These are phyloP conservation scores for Trichechus manatus DNA, from an alignment of 2,113 vertebrate genomes.

Conservation along the genomic window DNA sequence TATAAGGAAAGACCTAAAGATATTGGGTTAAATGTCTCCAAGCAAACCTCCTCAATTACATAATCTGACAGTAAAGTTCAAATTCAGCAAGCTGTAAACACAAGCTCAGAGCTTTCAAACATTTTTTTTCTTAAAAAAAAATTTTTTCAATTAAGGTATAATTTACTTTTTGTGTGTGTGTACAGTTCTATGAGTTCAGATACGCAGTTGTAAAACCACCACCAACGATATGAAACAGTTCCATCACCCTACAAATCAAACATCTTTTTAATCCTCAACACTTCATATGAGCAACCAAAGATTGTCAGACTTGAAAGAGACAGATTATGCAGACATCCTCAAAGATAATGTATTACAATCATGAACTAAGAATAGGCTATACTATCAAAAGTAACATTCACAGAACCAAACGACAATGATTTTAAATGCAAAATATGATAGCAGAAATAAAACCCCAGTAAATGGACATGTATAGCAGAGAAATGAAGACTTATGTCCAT, in stretches of 20 bases:
- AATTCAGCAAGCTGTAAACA: background rate
- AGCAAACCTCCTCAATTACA: background rate
- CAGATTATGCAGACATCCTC: background rate
- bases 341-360: background rate
- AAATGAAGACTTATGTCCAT: background rate
- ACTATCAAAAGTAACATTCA: background rate
- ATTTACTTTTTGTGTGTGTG: background rate
- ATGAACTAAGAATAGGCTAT: background rate
- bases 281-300: background rate
- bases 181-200: background rate
- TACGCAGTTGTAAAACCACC: background rate
- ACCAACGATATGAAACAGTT: background rate
- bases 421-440: background rate
- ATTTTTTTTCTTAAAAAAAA: too few species aligned
- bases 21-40: background rate
- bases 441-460: background rate
- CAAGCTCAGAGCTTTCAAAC: background rate
- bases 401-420: background rate
- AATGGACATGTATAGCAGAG: background rate
- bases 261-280: background rate
- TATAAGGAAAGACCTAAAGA: background rate
- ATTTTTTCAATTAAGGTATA: background rate
- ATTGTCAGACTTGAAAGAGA: background rate
- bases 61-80: background rate
- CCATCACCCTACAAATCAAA: background rate